Percentiles rank a stretch among this genome's conserved stretches.
Evolutionary conservation across 2,113 vertebrate species (phyloP).

Genomic region (Neopipo cinnamomea): DNA sequence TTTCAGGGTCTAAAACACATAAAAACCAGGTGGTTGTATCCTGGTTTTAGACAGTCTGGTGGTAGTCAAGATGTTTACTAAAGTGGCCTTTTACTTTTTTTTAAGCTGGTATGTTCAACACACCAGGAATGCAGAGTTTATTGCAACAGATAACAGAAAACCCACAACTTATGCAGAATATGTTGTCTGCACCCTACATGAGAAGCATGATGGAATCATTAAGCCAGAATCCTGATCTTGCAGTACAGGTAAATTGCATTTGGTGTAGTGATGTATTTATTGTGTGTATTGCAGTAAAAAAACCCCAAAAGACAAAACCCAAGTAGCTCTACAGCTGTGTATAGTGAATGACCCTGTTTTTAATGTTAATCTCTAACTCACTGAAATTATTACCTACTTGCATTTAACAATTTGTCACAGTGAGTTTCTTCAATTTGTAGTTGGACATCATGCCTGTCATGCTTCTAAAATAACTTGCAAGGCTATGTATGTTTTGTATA

Average conservation of each 20-base stretch:
- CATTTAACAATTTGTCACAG: neutral
- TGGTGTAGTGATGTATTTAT: too few species aligned
- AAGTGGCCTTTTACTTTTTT: neutral
- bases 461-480: neutral
- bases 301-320: too few species aligned
- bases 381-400: neutral
- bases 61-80: neutral
- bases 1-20: neutral
- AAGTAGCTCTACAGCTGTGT: too few species aligned
- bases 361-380: neutral
- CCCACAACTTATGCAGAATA: constrained; percentile 84
- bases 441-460: neutral
- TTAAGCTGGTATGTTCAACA: constrained; percentile 74
- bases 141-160: constrained; percentile 85
- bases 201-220: constrained; percentile 84
- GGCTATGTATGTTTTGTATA: neutral
- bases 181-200: constrained; percentile 84
- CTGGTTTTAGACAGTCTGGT: neutral
- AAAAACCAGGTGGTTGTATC: neutral
- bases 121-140: constrained; percentile 84
- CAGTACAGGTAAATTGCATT: constrained; percentile 87
- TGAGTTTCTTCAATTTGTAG: neutral
- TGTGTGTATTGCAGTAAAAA: too few species aligned
- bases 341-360: too few species aligned
- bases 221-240: constrained; percentile 86